Percentiles rank a stretch among this genome's conserved stretches.
Evolutionary conservation across 2,888 invertebrate genomes (phyloP).

Genomic region (Steinernema carpocapsae): DNA sequence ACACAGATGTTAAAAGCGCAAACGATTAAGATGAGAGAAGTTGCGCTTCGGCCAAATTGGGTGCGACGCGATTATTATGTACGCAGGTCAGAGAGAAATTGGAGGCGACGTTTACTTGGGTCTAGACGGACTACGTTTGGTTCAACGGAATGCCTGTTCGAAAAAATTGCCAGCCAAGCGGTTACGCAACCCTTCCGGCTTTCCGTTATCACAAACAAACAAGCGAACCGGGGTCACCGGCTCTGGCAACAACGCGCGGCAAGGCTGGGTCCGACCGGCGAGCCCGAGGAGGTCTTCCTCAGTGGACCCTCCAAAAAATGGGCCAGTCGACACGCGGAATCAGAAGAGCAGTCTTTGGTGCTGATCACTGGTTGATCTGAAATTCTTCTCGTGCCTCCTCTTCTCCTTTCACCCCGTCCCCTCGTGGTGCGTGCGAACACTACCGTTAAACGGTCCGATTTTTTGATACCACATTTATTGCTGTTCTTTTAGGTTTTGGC

Average conservation of each 20-base stretch:
- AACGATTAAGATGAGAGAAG: constrained; percentile 7
- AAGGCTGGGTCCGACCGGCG: no score
- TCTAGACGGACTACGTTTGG: no score
- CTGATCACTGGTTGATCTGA: constrained; percentile 33
- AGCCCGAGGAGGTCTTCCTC: background rate
- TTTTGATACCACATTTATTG: constrained; percentile 16
- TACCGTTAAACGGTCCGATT: constrained; percentile 10
- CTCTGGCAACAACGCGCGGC: background rate
- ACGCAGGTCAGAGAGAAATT: no score
- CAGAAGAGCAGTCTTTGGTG: constrained; percentile 24
- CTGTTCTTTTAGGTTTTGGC: background rate
- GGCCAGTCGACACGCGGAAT: background rate
- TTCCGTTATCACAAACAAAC: background rate
- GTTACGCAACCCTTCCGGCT: background rate
- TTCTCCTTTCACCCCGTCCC: background rate
- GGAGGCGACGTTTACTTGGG: no score
- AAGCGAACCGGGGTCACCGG: background rate
- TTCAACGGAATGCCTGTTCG: no score
- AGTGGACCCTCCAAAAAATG: constrained; percentile 1
- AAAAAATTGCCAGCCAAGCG: no score
- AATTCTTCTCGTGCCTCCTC: constrained; percentile 8
- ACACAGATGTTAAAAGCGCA: constrained; percentile 27
- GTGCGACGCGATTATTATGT: no score
- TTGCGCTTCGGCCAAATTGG: no score
- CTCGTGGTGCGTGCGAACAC: background rate